Conservation (phyloP, 2,888 invertebrate species). For the Plusia festucae region DNA sequence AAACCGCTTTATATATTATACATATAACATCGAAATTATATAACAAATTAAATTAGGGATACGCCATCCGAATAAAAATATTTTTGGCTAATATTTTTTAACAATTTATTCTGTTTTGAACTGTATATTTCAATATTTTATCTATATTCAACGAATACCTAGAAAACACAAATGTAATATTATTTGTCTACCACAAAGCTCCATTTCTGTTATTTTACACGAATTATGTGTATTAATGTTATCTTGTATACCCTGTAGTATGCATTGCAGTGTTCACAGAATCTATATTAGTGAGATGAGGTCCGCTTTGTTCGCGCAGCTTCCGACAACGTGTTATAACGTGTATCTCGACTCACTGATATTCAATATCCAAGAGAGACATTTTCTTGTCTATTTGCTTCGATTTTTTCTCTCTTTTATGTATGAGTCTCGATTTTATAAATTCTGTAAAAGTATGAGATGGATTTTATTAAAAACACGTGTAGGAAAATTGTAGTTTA, state of each 20-base stretch:
- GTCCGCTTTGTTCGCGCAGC: slow-evolving; percentile 6
- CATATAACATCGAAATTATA: too few relatives aligned
- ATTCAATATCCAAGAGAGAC: slow-evolving; percentile 42
- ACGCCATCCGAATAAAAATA: too few relatives aligned
- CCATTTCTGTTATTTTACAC: too few relatives aligned
- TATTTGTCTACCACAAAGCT: too few relatives aligned
- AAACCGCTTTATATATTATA: too few relatives aligned
- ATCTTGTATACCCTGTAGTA: background rate
- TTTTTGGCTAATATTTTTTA: too few relatives aligned
- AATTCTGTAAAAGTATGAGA: slow-evolving; percentile 4
- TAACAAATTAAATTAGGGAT: too few relatives aligned
- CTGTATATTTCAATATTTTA: too few relatives aligned
- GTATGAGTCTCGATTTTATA: slow-evolving; percentile 9
- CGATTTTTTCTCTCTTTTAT: slow-evolving; percentile 24
- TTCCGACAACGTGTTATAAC: background rate
- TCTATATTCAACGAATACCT: too few relatives aligned
- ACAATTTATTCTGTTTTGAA: too few relatives aligned
- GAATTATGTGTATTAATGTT: too few relatives aligned
- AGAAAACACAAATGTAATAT: too few relatives aligned
- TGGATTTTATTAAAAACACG: background rate
- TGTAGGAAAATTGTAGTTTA: background rate
- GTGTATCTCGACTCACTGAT: slow-evolving; percentile 25
- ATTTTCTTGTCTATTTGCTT: slow-evolving; percentile 20
- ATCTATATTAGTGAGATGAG: background rate
- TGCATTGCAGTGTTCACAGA: background rate